Conservation (phyloP, 2,113 vertebrate genomes). For the Coptodon bakossiorum region DNA sequence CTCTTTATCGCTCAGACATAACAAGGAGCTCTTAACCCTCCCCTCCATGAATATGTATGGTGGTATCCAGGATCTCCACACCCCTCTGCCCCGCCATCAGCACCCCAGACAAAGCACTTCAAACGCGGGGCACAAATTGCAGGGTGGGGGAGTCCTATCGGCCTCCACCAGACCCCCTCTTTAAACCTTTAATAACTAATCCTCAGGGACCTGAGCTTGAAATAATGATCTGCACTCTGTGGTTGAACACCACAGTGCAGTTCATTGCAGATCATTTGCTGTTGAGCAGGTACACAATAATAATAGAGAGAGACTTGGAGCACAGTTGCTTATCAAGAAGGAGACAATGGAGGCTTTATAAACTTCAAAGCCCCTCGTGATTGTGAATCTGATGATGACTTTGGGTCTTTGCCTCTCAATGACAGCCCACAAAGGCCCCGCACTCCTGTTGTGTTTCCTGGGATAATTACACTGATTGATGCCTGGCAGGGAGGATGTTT, state of each 20-base stretch:
- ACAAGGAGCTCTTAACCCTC: constrained; percentile 57
- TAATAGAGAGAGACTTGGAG: not conserved
- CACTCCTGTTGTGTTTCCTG: not conserved
- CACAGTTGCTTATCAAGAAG: not conserved
- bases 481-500: constrained; percentile 26
- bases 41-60: constrained; percentile 65
- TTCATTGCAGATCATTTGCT: not conserved
- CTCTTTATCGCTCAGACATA: constrained; percentile 53
- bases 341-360: constrained; percentile 42
- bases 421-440: not conserved
- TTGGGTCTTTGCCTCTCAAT: constrained; percentile 15
- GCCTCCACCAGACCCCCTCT: constrained; percentile 32
- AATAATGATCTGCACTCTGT: constrained; percentile 45
- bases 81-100: constrained; percentile 41
- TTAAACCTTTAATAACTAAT: constrained; percentile 35
- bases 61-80: not conserved
- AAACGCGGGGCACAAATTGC: constrained; percentile 51
- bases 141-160: constrained; percentile 17
- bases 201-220: constrained; percentile 41
- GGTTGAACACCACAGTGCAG: not conserved
- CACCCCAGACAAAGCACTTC: constrained; percentile 70
- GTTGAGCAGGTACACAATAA: constrained; percentile 1
- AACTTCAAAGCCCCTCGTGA: constrained; percentile 21
- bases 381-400: constrained; percentile 3
- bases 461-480: not conserved